phyloP scores from a whole-genome alignment of 2,113 vertebrate species.

The Lepidiolamprologus cunningtoni region DNA sequence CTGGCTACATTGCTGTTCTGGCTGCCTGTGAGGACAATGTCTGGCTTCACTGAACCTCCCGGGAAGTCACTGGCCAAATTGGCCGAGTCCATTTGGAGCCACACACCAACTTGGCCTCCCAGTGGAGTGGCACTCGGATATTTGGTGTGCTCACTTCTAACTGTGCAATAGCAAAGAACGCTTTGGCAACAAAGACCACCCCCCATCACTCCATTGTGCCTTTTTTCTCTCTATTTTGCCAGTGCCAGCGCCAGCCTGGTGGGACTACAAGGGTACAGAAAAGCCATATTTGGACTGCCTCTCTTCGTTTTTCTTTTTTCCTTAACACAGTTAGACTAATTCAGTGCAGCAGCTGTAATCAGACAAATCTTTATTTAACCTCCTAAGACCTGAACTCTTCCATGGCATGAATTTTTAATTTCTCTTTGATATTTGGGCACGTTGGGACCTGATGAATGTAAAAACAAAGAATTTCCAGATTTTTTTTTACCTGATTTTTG shows the following conservation, averaged over 20 bases:
- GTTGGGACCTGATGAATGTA: background rate
- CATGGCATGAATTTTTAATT: background rate
- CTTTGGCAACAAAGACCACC: background rate
- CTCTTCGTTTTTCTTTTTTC: background rate
- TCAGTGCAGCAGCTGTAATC: background rate
- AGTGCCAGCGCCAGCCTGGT: background rate
- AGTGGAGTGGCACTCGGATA: conserved; percentile 25
- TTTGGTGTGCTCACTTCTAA: conserved; percentile 19
- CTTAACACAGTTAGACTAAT: background rate
- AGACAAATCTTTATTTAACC: background rate
- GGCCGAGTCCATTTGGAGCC: conserved; percentile 20
- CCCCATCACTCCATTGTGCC: background rate
- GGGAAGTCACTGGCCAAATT: conserved; percentile 11
- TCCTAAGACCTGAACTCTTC: background rate
- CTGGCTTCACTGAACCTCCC: background rate
- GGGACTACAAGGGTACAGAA: background rate
- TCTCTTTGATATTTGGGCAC: background rate
- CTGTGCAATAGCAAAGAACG: conserved; percentile 4
- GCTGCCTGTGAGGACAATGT: conserved; percentile 29
- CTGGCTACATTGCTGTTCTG: background rate
- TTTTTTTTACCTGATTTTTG: background rate
- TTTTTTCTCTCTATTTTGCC: background rate
- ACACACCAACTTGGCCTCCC: conserved; percentile 17
- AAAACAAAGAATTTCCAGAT: background rate
- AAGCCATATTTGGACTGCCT: background rate